These are phyloP conservation scores for Lagria hirta DNA, from an alignment of 2,888 invertebrate species.

Conservation along the genomic window DNA sequence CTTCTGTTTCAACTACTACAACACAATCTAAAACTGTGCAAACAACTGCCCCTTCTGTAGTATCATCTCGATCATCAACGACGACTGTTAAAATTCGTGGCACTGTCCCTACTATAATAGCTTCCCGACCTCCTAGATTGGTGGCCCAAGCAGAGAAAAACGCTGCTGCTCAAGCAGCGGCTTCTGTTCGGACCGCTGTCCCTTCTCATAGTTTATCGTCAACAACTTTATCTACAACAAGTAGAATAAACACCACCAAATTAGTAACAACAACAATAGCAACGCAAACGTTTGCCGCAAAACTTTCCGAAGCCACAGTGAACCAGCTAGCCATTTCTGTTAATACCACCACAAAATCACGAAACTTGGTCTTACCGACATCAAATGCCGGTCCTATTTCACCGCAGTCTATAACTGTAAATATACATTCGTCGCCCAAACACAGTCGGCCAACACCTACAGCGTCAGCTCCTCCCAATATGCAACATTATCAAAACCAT, in stretches of 20 bases:
- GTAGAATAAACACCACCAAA: constrained; percentile 32
- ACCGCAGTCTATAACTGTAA: constrained; percentile 38
- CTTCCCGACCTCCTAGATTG: constrained; percentile 56
- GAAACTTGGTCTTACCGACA: constrained; percentile 28
- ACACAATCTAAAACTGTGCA: constrained; percentile 40
- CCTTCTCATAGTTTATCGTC: constrained; percentile 35
- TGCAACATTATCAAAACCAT: constrained; percentile 52
- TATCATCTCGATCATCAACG: constrained; percentile 29
- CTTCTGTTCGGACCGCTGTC: constrained; percentile 14
- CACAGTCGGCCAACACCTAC: constrained; percentile 47
- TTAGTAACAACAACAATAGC: constrained; percentile 49
- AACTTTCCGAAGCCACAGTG: constrained; percentile 60
- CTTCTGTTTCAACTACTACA: constrained; percentile 26
- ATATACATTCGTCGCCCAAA: constrained; percentile 44
- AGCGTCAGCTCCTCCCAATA: constrained; percentile 51
- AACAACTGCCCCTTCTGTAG: constrained; percentile 35
- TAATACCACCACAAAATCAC: constrained; percentile 19
- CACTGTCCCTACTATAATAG: constrained; percentile 36
- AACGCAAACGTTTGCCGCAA: constrained; percentile 74
- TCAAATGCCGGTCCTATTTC: constrained; percentile 43
- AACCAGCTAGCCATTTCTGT: constrained; percentile 31
- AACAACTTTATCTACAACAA: constrained; percentile 6
- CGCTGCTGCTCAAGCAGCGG: constrained; percentile 39
- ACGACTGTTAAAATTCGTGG: constrained; percentile 42
- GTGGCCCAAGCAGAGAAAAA: constrained; percentile 60